phyloP scores from a whole-genome alignment of 1,140 invertebrate genomes.

The Lasioglossum albipes region DNA sequence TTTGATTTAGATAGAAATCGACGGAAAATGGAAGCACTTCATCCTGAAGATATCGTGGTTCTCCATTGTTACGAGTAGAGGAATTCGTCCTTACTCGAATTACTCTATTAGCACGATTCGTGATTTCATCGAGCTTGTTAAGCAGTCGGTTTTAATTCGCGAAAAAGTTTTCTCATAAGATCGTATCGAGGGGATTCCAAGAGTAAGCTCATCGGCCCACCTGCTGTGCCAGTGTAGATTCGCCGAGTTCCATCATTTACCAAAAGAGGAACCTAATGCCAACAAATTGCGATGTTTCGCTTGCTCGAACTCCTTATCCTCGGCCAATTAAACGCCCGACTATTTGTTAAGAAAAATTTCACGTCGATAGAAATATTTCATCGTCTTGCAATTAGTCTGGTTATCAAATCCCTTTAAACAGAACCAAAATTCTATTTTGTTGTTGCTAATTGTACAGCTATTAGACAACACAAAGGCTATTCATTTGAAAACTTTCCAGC shows the following conservation, averaged over 20 bases:
- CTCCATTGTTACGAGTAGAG: neutral
- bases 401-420: too few relatives aligned
- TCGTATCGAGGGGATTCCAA: constrained; percentile 23
- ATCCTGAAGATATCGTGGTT: neutral
- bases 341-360: too few relatives aligned
- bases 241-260: neutral
- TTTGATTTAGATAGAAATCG: neutral
- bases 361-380: too few relatives aligned
- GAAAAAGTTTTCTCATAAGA: constrained; percentile 40
- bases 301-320: too few relatives aligned
- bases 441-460: too few relatives aligned
- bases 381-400: too few relatives aligned
- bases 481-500: too few relatives aligned
- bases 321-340: too few relatives aligned
- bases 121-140: constrained; percentile 15
- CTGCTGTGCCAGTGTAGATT: neutral
- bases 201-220: neutral
- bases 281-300: neutral
- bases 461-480: too few relatives aligned
- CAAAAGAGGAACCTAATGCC: neutral
- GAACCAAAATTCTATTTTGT: too few relatives aligned
- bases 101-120: constrained; percentile 29
- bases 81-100: constrained; percentile 21
- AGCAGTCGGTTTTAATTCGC: constrained; percentile 25
- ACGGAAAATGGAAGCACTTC: neutral